Base-by-base conservation (phyloP, 2,888 invertebrate genomes). In the Dolichomitus sp. region DNA sequence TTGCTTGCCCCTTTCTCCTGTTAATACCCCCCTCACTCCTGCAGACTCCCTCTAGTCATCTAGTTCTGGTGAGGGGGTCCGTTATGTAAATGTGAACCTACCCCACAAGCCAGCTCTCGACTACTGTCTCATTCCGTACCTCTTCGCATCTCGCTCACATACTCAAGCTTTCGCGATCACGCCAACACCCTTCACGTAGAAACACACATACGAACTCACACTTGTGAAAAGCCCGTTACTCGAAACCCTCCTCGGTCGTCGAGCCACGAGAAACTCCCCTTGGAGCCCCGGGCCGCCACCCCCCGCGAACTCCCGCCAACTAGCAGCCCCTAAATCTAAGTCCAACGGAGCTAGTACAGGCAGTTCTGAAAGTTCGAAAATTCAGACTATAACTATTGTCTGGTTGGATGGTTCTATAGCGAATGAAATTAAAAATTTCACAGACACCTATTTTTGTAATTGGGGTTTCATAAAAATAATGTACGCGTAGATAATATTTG, bases 261-360 rank as follows among this genome's bases (percentile, higher is more conserved):
- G 76, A 57, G 66, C 66, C 54, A 83, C 76, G 80, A 83, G 83
- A 83, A 80, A 83, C 83, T 83, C 85, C 88, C 87, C 89, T 89
- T 88, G 85, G 85, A 88, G 88, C 86, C 86, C 84, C 59, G 74
- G 84, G 85, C 85, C 83, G 81, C 88, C 87, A 89, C 91, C 92
- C 92, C 91, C 91, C 91, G 90, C 91, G 91, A 93, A 93, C 92
- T 91, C 87, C 90, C 90, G 84, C 89, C 89, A 91, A 91, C 92
- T 91, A 93, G 90, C 91, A 91, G 90, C 92, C 92, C 92, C 93
- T 92, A 93, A 93, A 93, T 93, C 93, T 93, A 93, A 93, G 93
- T 92, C 92, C 90, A 89, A 88, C 91, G 88, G 89, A 88, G 86
- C 87, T 69, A 85, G 93, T 93, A 93, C 93, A 93, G 91, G 90